Evolutionary conservation across 2,888 invertebrate genomes (phyloP), one percentile per base, ranked within the genome.

Genomic region (Pyrocoelia pectoralis): DNA sequence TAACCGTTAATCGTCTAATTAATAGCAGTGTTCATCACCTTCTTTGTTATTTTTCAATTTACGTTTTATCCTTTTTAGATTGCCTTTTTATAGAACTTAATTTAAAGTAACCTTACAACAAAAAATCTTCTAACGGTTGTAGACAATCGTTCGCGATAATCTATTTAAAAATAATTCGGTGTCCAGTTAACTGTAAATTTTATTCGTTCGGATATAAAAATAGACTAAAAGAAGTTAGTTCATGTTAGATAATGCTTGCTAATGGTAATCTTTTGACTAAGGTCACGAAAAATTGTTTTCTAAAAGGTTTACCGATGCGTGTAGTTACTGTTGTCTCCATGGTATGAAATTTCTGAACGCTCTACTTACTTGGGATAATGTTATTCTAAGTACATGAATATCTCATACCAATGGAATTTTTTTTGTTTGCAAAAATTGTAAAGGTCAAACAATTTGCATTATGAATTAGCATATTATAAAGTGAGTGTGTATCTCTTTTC

Each of bases 341-440:
- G 18, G 46, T 46, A 17, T 46, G 17, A 18, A 15, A 18, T 46
- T 46, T 46, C 46, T 15, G 10, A 46, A 46, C 46, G 46, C 46
- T 46, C 46, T 46, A 46, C 46, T 46, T 46, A 14, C 43, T 15
- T 43, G n/a, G n/a, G n/a, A n/a, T n/a, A n/a, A n/a, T n/a, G n/a
- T n/a, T n/a, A 14, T 14, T 41, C 6, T 41, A 41, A 41, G 6
- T 13, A 14, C 17, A 17, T 18, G 40, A 15, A 15, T 43, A 15
- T 17, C 17, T 46, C 1, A 46, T 43, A 43, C 12, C 15, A 15
- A 13, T 43, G 43, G 2, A 38, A 8, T 5, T 5, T 8, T 5
- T 38, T 2, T 12, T 38, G 3, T 38, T 9, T 38, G 38, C 38
- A n/a, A 12, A 38, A 10, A 8, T 10, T 38, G 4, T 12, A 38